Base-by-base conservation (phyloP, 2,888 invertebrate genomes). In the Acrobasis consociella region DNA sequence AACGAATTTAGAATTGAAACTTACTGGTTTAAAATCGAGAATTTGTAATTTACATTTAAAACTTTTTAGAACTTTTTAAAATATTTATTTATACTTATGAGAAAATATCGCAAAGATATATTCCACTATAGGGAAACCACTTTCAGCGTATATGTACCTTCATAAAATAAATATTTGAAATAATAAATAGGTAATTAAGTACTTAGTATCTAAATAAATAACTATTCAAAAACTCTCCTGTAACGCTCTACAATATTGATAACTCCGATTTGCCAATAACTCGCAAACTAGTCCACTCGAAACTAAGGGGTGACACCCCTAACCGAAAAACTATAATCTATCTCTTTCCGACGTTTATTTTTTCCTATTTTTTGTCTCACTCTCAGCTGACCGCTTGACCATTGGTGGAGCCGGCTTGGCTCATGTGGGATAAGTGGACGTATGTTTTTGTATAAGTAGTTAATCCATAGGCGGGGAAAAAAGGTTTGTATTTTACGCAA, bases 341-440 rank as follows among this genome's bases (percentile, higher is more conserved):
- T 74, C 71, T 51, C 50, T 67, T 49, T 71, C 69, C 66, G 66
- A 42, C 59, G 72, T 42, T 38, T 37, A 17, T 55, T 50, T 62
- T 59, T 63, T 59, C 59, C 7, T 55, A 70, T 73, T 49, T 67
- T 66, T 59, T 55, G 46, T 85, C 82, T 73, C 80, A 68, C 69
- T 86, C 74, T 64, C 51, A 22, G 63, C 67, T 88, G 87, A 87
- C 89, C 89, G 86, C 81, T 87, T 90, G 89, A 90, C 89, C 89
- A 90, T 88, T 90, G 89, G 89, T 69, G 78, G 81, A 67, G 68
- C 49, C 65, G 67, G 72, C 64, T 65, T 67, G 67, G 42, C 3
- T 42, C 42, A 42, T 42, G 42, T 42, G 53, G 53, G 10, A 38
- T 38, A 31, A 53, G 16, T 37, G 31, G 11, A 39, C 11, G 13